Base-by-base conservation (phyloP, 1,140 invertebrate genomes). In the Procambarus clarkii region DNA sequence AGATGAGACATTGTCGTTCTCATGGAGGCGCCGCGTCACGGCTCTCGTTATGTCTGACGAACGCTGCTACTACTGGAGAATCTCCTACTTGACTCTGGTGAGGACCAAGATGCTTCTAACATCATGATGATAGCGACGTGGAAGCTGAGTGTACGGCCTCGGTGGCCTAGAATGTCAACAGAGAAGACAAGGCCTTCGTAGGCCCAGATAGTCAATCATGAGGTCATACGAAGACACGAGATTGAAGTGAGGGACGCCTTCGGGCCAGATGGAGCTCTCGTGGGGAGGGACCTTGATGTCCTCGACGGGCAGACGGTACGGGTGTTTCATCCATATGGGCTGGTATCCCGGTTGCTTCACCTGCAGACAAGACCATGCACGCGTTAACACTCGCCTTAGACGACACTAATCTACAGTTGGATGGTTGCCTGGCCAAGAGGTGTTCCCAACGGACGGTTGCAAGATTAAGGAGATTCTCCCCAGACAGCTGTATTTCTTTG, bases 211-310 rank as follows among this genome's bases (percentile, higher is more conserved):
- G 24, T 85, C 92, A n/a, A 86, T 54, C 92, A 93, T 93, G 46
- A 91, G 71, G 58, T 93, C 92, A 81, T 93, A 93, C 11, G 92
- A 93, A 9, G 92, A 93, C 44, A 93, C 92, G 34, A 93, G 89
- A 87, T 92, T 86, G 92, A 93, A 93, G 86, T 93, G 92, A 18
- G 86, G 86, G 71, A 88, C 69, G 13, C 71, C 83, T 87, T 90
- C 79, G 44, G 92, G 92, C 92, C 92, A 93, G 54, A 93, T 87
- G 86, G 92, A 93, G 50, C 91, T 88, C 76, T 93, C 91, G 78
- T 93, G 86, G 45, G 78, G 87, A 60, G 91, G 86, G 34, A 92
- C 79, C 50, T n/a, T 48, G 24, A 90, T 85, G 84, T 90, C 88
- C 86, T 92, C 92, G 64, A 86, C 87, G 18, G 91, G 86, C 21